Evolutionary conservation across 2,888 invertebrate species (phyloP).

Genomic region (Strigamia maritima): DNA sequence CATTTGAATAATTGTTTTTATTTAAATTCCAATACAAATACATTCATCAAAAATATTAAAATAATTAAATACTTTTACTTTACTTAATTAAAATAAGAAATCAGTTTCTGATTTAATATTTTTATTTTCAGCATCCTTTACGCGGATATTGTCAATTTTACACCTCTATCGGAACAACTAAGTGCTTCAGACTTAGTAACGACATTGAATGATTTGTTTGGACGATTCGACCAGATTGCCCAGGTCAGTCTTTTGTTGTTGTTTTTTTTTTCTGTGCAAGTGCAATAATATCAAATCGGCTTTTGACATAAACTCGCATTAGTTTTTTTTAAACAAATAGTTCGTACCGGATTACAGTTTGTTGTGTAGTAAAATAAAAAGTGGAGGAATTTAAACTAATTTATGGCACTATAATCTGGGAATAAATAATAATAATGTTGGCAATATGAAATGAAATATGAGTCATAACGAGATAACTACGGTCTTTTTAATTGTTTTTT

Average conservation of each 20-base stretch:
- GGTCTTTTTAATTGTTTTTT: no score
- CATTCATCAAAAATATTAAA: not conserved
- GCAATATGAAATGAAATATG: no score
- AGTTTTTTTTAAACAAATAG: no score
- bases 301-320: no score
- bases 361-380: not conserved
- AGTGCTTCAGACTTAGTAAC: constrained; percentile 91
- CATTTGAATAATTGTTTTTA: not conserved
- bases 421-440: no score
- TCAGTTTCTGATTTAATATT: no score
- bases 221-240: constrained; percentile 94
- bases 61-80: no score
- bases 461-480: no score
- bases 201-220: constrained; percentile 93
- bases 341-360: no score
- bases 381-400: not conserved
- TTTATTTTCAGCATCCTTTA: constrained; percentile 73
- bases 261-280: no score
- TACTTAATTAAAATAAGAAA: not conserved
- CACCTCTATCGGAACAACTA: constrained; percentile 87
- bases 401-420: no score
- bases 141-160: constrained; percentile 98
- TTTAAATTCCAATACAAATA: not conserved
- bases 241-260: constrained; percentile 72
- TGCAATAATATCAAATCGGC: no score